Evolutionary conservation across 2,797 vertebrate species (phyloP), one percentile per base, ranked within the genome.

Genomic region (Podarcis siculus): DNA sequence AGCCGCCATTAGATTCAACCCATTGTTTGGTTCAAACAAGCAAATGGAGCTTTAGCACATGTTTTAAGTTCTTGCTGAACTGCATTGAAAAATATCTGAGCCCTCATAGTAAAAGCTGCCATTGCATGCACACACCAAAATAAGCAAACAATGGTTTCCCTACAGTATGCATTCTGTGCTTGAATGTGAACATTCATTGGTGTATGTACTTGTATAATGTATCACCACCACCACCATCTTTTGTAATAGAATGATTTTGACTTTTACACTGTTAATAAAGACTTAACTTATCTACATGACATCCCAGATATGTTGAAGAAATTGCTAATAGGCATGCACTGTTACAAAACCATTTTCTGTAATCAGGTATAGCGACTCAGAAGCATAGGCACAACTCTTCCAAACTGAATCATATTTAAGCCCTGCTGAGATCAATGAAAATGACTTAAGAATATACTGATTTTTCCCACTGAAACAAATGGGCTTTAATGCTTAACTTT

Each of bases 351-450:
- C 19, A 30, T 64, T 49, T 32, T 76, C 17, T 49, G 83, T 86
- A 87, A 72, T 90, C 78, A 82, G 55, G 69, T 88, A n/a, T 21
- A 75, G 77, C 81, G 37, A 8, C 91, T 87, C n/a, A 35, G 19
- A 61, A 85, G 9, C 72, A 94, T 45, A 8, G 61, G 37, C 7
- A 37, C 32, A 69, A 61, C 8, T 6, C 39, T 7, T 10, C 39
- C 12, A 17, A 39, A 42, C 61, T 49, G 1, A 35, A 32, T 35
- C 45, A 69, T 35, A 35, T 77, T 49, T 55, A 82, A 32, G 19
- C 58, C 37, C 19, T 39, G 9, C 66, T 81, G 37, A 78, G 37
- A 69, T 30, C 45, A 55, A 17, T 86, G 21, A 32, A 64, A 27
- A 15, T 61, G 37, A 64, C 10, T 21, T n/a, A n/a, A 32, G 37